Percentiles rank a stretch among this genome's conserved stretches.
Conservation (phyloP, 2,113 vertebrate genomes). For the Ellobius talpinus region DNA sequence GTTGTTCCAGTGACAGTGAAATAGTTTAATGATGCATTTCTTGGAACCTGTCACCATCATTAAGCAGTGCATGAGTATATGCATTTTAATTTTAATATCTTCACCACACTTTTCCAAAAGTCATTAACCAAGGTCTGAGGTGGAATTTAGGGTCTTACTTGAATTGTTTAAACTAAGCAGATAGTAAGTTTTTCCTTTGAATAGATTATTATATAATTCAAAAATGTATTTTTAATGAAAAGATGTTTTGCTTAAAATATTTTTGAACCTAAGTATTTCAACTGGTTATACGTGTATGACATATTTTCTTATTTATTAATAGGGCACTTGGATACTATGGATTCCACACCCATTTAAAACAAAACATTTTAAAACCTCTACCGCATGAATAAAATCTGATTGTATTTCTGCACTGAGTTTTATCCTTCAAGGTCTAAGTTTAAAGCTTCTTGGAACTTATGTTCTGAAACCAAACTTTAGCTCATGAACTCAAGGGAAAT, state of each 20-base stretch:
- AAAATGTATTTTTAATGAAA: constrained; percentile 48
- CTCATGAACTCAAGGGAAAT: constrained; percentile 69
- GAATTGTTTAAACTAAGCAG: constrained; percentile 55
- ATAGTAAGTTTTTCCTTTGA: constrained; percentile 59
- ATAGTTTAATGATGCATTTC: neutral
- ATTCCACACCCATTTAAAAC: constrained; percentile 63
- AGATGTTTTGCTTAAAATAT: constrained; percentile 62
- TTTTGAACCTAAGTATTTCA: constrained; percentile 74
- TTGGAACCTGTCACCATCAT: neutral
- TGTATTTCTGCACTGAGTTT: constrained; percentile 28
- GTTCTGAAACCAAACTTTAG: constrained; percentile 48
- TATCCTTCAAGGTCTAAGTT: constrained; percentile 62
- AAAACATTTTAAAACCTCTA: constrained; percentile 52
- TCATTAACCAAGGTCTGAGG: constrained; percentile 37
- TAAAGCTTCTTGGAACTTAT: constrained; percentile 61
- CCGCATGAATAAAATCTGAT: constrained; percentile 43
- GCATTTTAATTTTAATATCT: constrained; percentile 60
- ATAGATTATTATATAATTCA: constrained; percentile 56
- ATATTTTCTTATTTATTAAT: constrained; percentile 68
- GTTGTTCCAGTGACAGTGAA: neutral
- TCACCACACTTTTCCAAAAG: constrained; percentile 67
- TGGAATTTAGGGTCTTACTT: constrained; percentile 12
- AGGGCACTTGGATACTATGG: constrained; percentile 56
- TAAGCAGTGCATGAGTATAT: neutral
- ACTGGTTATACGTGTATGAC: constrained; percentile 39